Conservation (phyloP, 1,140 invertebrate species). For the Ptiloglossa arizonensis region DNA sequence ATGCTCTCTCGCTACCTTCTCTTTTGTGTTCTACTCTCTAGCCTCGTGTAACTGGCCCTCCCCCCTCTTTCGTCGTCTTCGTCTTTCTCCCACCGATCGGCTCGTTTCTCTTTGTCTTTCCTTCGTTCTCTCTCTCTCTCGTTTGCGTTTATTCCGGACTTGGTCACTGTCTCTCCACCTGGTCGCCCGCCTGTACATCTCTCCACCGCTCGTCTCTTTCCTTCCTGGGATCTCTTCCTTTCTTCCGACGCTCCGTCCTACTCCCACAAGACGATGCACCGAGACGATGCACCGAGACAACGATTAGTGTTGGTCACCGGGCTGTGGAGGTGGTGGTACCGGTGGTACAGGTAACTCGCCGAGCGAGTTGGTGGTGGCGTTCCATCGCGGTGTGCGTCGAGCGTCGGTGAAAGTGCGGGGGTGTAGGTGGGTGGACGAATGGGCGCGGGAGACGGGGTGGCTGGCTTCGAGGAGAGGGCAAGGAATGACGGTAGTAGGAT, state of each 20-base stretch:
- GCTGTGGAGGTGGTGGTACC: slow-evolving; percentile 10
- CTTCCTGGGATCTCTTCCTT: background rate
- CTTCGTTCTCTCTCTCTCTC: background rate
- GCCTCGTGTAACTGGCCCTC: slow-evolving; percentile 16
- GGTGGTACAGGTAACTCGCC: background rate
- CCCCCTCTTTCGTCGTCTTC: background rate
- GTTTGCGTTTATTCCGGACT: background rate
- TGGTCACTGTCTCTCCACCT: slow-evolving; percentile 28
- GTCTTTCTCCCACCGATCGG: background rate
- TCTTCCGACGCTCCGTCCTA: slow-evolving; percentile 1
- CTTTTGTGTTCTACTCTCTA: slow-evolving; percentile 22
- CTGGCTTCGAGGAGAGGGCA: slow-evolving; percentile 33
- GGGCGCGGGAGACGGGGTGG: slow-evolving; percentile 7
- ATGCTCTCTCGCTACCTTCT: slow-evolving; percentile 13
- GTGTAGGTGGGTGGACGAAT: slow-evolving; percentile 48
- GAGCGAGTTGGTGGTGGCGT: slow-evolving; percentile 9
- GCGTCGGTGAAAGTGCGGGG: slow-evolving; percentile 63
- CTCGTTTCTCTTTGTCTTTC: background rate
- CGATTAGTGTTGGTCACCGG: slow-evolving; percentile 51
- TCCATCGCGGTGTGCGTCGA: slow-evolving; percentile 19
- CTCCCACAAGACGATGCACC: slow-evolving; percentile 1
- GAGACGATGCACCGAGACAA: slow-evolving; percentile 22
- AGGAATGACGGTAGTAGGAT: slow-evolving; percentile 59
- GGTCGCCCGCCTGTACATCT: slow-evolving; percentile 17
- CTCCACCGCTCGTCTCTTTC: background rate